These are phyloP conservation scores for Phengaris arion DNA, from an alignment of 2,888 invertebrate species.

Conservation along the genomic window DNA sequence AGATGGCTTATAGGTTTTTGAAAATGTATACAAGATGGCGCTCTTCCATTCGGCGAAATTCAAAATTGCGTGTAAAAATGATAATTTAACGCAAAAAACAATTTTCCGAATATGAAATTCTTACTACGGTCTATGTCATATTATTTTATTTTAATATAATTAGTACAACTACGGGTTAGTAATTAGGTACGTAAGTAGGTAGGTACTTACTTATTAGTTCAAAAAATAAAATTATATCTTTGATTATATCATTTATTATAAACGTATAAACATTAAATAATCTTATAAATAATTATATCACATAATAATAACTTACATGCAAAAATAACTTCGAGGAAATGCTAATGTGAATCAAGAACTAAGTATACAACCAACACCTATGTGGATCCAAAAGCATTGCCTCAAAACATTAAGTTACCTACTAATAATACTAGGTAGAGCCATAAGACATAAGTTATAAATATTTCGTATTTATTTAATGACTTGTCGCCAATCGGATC, in stretches of 20 bases:
- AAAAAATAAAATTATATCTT: not conserved
- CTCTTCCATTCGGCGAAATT: too few relatives aligned
- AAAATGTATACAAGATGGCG: too few relatives aligned
- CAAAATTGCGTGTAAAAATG: too few relatives aligned
- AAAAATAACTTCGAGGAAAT: slow-evolving; percentile 60
- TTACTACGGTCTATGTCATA: too few relatives aligned
- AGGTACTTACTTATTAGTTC: not conserved
- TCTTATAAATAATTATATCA: slow-evolving; percentile 24
- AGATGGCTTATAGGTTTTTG: too few relatives aligned
- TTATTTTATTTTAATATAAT: too few relatives aligned
- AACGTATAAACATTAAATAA: slow-evolving; percentile 24
- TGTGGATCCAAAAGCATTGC: slow-evolving; percentile 33
- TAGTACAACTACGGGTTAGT: too few relatives aligned
- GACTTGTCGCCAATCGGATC: not conserved
- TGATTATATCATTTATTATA: slow-evolving; percentile 3
- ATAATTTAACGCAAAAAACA: too few relatives aligned
- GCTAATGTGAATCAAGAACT: slow-evolving; percentile 50
- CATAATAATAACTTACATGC: slow-evolving; percentile 16
- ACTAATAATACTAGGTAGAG: slow-evolving; percentile 27
- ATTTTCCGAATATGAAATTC: too few relatives aligned
- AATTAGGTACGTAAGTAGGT: too few relatives aligned
- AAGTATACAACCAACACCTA: slow-evolving; percentile 32
- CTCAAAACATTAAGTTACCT: slow-evolving; percentile 31
- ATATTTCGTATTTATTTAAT: not conserved
- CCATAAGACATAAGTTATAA: not conserved